Base-by-base conservation (phyloP, 1,140 invertebrate genomes). In the Teleogryllus occipitalis region DNA sequence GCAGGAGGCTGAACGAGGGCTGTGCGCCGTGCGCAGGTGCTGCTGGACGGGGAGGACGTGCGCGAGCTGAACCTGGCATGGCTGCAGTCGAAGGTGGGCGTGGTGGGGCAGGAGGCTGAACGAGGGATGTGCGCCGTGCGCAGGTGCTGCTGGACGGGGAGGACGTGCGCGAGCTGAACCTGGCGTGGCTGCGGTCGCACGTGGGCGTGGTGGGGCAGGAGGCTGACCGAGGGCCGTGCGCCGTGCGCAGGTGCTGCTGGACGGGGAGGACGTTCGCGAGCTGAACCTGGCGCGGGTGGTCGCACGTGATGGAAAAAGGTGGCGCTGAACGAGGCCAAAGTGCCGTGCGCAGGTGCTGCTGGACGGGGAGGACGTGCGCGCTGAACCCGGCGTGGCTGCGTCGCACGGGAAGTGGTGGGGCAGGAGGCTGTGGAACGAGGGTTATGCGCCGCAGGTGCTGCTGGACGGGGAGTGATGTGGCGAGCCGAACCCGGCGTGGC, bases 151-250 rank as follows among this genome's bases (percentile, higher is more conserved):
- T 95, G 8, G 93, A 94, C 78, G 92, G 90, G 0, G 84, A 89
- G 47, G 89, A 95, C 83, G 85, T 96, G 18, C 88, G 89, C 74
- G 87, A 89, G 8, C 83, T 95, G 8, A 94, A 95, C 83, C 89
- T 97, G 10, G 87, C 89, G 39, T 95, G 94, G 90, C 85, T 96
- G n/a, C 89, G 96, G 65, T 89, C 90, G 47, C 90, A 95, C 79
- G 92, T 96, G 74, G 94, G 94, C 8, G 88, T 96, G 1, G 95
- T 96, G 2, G 93, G 94, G n/a, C 94, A 96, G 39, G 94, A 96
- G 83, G 95, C 95, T 1, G 91, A 95, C 46, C 87, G 96, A n/a
- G n/a, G n/a, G n/a, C n/a, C n/a, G n/a, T n/a, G n/a, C 49, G 49
- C 15, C 15, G 49, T 15, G 8, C 88, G 79, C 83, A 89, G 87